Conservation (phyloP, 2,797 vertebrate species). For the Oreochromis mossambicus region DNA sequence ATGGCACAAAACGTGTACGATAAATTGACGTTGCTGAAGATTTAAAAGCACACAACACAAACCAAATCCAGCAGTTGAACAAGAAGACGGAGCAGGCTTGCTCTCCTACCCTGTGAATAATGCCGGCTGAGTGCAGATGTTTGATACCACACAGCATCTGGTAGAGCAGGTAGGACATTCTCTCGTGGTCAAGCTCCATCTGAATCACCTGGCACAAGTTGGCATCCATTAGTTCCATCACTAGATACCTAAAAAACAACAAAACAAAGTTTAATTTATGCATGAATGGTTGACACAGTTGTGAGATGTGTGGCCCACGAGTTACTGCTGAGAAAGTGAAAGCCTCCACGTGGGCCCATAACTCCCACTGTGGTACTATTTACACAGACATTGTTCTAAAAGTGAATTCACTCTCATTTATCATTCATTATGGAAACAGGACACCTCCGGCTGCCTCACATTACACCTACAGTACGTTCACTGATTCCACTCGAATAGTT, state of each 20-base stretch:
- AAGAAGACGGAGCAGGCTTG: not conserved
- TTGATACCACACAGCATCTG: conserved; percentile 99
- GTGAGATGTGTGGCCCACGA: not conserved
- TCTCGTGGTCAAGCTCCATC: conserved; percentile 98
- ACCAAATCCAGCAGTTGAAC: not conserved
- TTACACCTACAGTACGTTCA: conserved; percentile 40
- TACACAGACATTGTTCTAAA: conserved; percentile 8
- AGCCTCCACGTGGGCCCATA: not conserved
- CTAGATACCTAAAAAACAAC: conserved; percentile 84
- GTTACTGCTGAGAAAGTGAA: not conserved
- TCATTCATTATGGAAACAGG: conserved; percentile 40
- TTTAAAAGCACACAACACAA: not conserved
- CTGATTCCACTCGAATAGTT: not conserved
- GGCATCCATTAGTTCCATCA: conserved; percentile 99
- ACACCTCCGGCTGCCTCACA: conserved; percentile 23
- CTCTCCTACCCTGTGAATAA: conserved; percentile 94
- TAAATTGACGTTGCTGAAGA: not conserved
- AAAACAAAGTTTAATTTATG: not conserved
- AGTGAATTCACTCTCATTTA: conserved; percentile 35
- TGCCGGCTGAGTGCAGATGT: conserved; percentile 97
- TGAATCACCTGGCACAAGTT: conserved; percentile 99
- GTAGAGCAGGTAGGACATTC: conserved; percentile 99
- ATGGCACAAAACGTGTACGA: not conserved
- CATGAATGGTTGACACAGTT: not conserved
- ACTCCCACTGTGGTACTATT: not conserved